Evolutionary conservation across 2,888 invertebrate genomes (phyloP), one percentile per base, ranked within the genome.

Genomic region (Drosophila algonquin): DNA sequence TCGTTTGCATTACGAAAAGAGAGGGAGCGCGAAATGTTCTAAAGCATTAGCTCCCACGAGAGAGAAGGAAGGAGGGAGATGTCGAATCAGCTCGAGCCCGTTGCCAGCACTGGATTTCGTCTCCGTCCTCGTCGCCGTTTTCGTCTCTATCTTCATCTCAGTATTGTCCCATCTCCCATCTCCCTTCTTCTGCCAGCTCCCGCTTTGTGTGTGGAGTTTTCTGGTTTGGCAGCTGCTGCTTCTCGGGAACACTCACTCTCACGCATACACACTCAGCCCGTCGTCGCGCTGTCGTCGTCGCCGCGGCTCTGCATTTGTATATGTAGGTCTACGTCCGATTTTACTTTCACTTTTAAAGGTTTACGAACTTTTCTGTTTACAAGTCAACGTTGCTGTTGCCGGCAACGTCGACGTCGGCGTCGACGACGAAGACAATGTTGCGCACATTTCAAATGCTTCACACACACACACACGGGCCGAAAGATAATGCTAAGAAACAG

Each of bases 331-430:
- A 90, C 90, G 92, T 91, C 92, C 92, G 91, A 91, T 90, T 86
- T 90, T 91, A 91, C 92, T 92, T 92, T 92, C 92, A 92, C 92
- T 92, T 91, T 92, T 91, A 90, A 91, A 92, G 91, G 91, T 92
- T 87, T 90, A 91, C 90, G 91, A 91, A 92, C 92, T 91, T 89
- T 91, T 89, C 83, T 91, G 91, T 90, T 90, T 89, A 91, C 89
- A 90, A 89, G 80, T 86, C 79, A 82, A 72, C 69, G 68, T 67
- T 67, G 80, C 73, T 77, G 77, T 72, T 67, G 79, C 70, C 77
- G 62, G 73, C 57, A 59, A 73, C 52, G 46, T 56, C 58, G 45
- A 47, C 69, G 40, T 52, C 61, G 50, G 53, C 48, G 24, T 12
- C 61, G 27, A 4, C 62, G 30, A 9, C 56, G 61, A 35, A 24